A percentile compares a stretch with the other conserved stretches of the same genome.
phyloP scores from a whole-genome alignment of 2,113 vertebrate species.

The Vulpes ferrilata region DNA sequence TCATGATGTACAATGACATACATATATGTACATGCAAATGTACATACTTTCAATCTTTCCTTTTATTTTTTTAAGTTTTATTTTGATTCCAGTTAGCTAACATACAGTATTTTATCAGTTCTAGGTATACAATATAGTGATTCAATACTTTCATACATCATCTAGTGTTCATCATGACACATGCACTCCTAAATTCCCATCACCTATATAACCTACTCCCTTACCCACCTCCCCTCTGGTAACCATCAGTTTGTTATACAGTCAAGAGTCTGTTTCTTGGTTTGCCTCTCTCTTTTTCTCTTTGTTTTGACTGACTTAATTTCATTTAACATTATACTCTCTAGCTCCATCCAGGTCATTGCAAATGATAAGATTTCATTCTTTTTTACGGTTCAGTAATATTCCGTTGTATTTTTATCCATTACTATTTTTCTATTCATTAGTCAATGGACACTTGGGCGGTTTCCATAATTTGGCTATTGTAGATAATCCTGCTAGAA shows the following conservation, averaged over 20 bases:
- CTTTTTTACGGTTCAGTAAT: not conserved
- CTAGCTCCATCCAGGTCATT: not conserved
- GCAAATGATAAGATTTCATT: not conserved
- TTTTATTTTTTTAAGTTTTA: not conserved
- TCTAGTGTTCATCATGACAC: not conserved
- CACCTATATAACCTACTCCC: not conserved
- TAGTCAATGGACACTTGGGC: not conserved
- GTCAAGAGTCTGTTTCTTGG: not conserved
- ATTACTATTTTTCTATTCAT: not conserved
- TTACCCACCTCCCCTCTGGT: not conserved
- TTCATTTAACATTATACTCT: not conserved
- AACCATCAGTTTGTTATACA: not conserved
- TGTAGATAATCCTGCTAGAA: not conserved
- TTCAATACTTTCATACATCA: not conserved
- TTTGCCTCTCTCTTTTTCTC: not conserved
- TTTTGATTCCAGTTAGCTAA: not conserved
- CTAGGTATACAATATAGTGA: not conserved
- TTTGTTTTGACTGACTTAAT: not conserved
- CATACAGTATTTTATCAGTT: not conserved
- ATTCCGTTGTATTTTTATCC: not conserved
- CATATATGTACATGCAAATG: not conserved
- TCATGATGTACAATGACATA: not conserved
- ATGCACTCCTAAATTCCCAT: not conserved
- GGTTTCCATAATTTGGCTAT: not conserved
- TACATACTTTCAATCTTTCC: not conserved